These are phyloP conservation scores for Labroides dimidiatus DNA, from an alignment of 2,797 vertebrate genomes.

Conservation along the genomic window DNA sequence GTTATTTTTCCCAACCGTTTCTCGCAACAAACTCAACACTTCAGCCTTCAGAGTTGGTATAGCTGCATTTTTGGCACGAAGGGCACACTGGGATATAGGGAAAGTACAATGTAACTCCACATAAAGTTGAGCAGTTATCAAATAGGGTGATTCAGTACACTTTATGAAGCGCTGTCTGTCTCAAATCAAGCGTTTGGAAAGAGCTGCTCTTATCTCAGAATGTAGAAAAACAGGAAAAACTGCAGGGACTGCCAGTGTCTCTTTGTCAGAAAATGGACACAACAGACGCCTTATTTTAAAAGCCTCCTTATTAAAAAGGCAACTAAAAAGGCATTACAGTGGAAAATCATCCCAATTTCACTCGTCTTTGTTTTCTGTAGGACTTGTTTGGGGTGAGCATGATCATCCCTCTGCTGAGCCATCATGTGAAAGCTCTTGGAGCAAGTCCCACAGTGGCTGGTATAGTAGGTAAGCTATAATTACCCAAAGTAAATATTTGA, in stretches of 20 bases:
- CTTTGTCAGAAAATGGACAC: no score
- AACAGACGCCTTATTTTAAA: no score
- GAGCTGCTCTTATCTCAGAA: conserved; percentile 31
- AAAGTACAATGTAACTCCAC: neutral
- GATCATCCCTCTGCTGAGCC: conserved; percentile 94
- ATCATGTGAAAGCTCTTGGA: conserved; percentile 93
- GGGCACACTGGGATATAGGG: neutral
- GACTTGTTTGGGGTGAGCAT: conserved; percentile 98
- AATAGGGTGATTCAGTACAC: conserved; percentile 55
- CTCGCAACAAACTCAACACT: neutral
- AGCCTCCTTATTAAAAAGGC: no score
- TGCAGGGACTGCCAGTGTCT: neutral
- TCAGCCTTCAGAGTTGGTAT: neutral
- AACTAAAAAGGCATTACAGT: no score
- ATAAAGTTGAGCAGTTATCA: conserved; percentile 54
- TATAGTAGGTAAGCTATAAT: conserved; percentile 89
- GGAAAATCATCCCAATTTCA: no score
- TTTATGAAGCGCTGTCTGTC: conserved; percentile 67
- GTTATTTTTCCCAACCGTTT: neutral
- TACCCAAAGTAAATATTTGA: neutral
- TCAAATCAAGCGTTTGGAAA: conserved; percentile 72
- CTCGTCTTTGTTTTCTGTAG: conserved; percentile 70
- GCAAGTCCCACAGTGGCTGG: conserved; percentile 93
- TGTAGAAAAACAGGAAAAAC: conserved; percentile 43
- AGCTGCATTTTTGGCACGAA: conserved; percentile 15